Conservation (phyloP, 2,113 vertebrate genomes). For the Siphamia tubifer region DNA sequence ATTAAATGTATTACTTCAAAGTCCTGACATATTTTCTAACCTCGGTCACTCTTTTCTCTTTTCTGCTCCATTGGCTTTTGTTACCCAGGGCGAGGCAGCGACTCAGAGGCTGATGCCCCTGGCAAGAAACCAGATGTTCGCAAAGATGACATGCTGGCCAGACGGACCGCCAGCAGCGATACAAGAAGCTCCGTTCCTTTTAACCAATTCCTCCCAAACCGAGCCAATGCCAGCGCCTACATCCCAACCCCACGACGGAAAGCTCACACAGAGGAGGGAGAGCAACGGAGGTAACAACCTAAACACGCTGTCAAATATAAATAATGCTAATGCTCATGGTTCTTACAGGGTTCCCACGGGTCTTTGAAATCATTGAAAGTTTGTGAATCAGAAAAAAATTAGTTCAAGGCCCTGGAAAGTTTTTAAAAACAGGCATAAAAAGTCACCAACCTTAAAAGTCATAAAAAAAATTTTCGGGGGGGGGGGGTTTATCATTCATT, state of each 20-base stretch:
- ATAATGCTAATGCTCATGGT: background rate
- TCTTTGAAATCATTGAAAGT: too few relatives aligned
- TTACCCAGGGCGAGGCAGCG: constrained; percentile 87
- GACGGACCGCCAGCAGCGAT: constrained; percentile 88
- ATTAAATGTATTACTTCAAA: background rate
- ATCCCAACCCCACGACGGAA: constrained; percentile 87
- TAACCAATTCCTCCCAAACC: constrained; percentile 98
- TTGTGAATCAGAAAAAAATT: too few relatives aligned
- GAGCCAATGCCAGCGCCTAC: constrained; percentile 89
- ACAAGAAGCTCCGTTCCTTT: constrained; percentile 90
- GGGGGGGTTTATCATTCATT: too few relatives aligned
- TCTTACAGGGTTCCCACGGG: too few relatives aligned
- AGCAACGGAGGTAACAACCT: constrained; percentile 87
- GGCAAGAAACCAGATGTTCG: constrained; percentile 92
- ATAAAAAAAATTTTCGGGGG: too few relatives aligned
- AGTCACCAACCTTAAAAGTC: too few relatives aligned
- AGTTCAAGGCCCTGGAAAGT: too few relatives aligned
- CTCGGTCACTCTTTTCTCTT: background rate
- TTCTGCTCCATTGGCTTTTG: background rate
- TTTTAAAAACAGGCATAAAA: too few relatives aligned
- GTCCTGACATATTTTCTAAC: background rate
- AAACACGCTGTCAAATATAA: constrained; percentile 69
- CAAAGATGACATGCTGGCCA: constrained; percentile 96
- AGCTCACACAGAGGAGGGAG: constrained; percentile 87
- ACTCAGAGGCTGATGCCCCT: constrained; percentile 87